Conservation (phyloP, 2,888 invertebrate species). For the Trilocha varians region DNA sequence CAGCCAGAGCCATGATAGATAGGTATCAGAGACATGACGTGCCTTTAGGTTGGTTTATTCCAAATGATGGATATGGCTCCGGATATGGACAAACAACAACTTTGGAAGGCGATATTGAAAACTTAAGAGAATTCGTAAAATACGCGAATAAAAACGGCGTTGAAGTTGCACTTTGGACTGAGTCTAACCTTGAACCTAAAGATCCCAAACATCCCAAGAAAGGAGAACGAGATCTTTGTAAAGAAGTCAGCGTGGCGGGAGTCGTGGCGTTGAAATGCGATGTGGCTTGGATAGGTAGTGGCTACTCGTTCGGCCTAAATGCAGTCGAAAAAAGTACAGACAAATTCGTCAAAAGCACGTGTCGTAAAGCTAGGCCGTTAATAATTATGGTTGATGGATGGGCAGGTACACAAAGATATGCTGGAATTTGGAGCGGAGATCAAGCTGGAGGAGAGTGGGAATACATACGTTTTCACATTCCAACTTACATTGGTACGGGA, state of each 20-base stretch:
- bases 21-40: constrained; percentile 52
- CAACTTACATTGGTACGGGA: constrained; percentile 57
- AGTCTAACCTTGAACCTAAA: constrained; percentile 49
- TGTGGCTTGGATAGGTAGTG: constrained; percentile 59
- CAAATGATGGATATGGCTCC: constrained; percentile 62
- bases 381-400: constrained; percentile 64
- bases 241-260: constrained; percentile 49
- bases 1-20: constrained; percentile 61
- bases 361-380: constrained; percentile 33
- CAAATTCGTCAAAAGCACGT: constrained; percentile 36
- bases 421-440: constrained; percentile 62
- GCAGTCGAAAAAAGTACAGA: constrained; percentile 50
- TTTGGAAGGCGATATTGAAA: constrained; percentile 52
- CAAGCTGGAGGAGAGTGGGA: constrained; percentile 63
- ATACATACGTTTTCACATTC: constrained; percentile 63
- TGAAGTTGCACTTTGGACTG: constrained; percentile 59
- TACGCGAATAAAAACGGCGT: constrained; percentile 48
- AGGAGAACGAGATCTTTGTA: constrained; percentile 55
- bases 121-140: constrained; percentile 45
- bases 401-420: constrained; percentile 60
- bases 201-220: constrained; percentile 53
- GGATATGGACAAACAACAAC: constrained; percentile 61
- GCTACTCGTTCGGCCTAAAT: constrained; percentile 55
- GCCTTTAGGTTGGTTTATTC: constrained; percentile 61
- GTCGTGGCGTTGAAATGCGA: constrained; percentile 60